Conservation (phyloP, 2,797 vertebrate genomes). For the Lindbergichthys nudifrons region DNA sequence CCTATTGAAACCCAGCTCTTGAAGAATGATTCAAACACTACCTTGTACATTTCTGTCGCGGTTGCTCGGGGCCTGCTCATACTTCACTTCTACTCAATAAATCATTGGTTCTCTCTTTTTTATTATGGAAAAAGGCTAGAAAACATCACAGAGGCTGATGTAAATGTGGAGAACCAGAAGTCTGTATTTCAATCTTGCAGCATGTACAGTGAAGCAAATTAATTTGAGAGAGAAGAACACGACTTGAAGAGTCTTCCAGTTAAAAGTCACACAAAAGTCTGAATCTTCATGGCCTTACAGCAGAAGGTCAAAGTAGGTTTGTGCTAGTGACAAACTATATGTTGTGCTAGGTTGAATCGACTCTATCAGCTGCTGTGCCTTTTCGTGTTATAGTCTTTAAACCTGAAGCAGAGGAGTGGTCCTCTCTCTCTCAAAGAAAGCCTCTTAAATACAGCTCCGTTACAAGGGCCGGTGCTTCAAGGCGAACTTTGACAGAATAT, state of each 20-base stretch:
- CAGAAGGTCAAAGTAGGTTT: constrained; percentile 7
- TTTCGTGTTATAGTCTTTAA: constrained; percentile 44
- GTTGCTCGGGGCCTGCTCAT: constrained; percentile 39
- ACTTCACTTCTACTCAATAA: constrained; percentile 40
- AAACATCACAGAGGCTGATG: constrained; percentile 5
- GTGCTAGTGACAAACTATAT: constrained; percentile 16
- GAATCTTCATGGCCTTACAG: constrained; percentile 1
- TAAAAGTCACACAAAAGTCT: constrained; percentile 7
- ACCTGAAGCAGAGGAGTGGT: constrained; percentile 28
- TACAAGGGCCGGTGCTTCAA: constrained; percentile 56
- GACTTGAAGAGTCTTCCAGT: neutral
- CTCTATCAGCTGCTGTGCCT: constrained; percentile 39
- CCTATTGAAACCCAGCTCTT: constrained; percentile 73
- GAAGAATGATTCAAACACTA: constrained; percentile 70
- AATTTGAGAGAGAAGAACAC: neutral
- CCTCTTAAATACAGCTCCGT: constrained; percentile 46
- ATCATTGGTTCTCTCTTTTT: constrained; percentile 16
- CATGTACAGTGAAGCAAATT: neutral
- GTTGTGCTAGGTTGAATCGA: neutral
- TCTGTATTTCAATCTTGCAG: neutral
- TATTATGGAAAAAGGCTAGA: constrained; percentile 6
- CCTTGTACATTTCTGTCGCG: constrained; percentile 59
- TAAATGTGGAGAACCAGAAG: neutral
- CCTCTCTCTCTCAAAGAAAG: constrained; percentile 36
- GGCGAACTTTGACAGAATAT: constrained; percentile 62